A percentile compares a stretch with the other conserved stretches of the same genome.
Evolutionary conservation across 2,888 invertebrate species (phyloP).

Genomic region (Luffia ferchaultella): DNA sequence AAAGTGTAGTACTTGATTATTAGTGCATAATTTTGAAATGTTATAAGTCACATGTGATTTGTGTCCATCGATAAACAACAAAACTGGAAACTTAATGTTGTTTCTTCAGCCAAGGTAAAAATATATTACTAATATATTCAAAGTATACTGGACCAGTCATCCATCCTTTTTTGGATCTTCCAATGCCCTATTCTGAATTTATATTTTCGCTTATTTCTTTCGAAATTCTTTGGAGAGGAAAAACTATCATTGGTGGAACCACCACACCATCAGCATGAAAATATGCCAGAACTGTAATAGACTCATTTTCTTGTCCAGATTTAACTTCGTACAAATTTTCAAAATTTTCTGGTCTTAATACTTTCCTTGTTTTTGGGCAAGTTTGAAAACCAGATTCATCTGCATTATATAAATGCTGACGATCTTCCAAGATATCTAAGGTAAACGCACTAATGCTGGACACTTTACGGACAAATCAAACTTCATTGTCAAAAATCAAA

Average conservation of each 20-base stretch:
- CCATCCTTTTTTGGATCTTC: slow-evolving; percentile 10
- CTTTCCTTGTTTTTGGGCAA: slow-evolving; percentile 7
- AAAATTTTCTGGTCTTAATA: slow-evolving; percentile 4
- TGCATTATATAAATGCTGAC: slow-evolving; percentile 7
- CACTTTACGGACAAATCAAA: no score
- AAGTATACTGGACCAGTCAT: slow-evolving; percentile 10
- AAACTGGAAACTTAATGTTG: slow-evolving; percentile 11
- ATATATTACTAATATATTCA: slow-evolving; percentile 8
- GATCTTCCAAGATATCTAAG: slow-evolving; percentile 6
- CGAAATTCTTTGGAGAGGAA: slow-evolving; percentile 9
- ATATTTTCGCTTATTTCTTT: slow-evolving; percentile 6
- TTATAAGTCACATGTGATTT: slow-evolving; percentile 12
- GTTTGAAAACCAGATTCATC: slow-evolving; percentile 9
- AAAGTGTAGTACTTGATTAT: slow-evolving; percentile 13
- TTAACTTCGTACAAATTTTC: slow-evolving; percentile 5
- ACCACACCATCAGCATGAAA: slow-evolving; percentile 10
- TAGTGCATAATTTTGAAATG: slow-evolving; percentile 11
- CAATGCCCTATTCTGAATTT: slow-evolving; percentile 8
- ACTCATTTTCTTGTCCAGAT: slow-evolving; percentile 8
- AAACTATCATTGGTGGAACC: slow-evolving; percentile 10
- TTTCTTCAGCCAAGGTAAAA: slow-evolving; percentile 5
- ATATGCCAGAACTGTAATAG: slow-evolving; percentile 7
- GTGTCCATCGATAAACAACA: slow-evolving; percentile 16
- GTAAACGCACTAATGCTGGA: no score
- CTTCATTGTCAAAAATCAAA: no score